phyloP scores from a whole-genome alignment of 2,113 vertebrate genomes.

The Panthera uncia region DNA sequence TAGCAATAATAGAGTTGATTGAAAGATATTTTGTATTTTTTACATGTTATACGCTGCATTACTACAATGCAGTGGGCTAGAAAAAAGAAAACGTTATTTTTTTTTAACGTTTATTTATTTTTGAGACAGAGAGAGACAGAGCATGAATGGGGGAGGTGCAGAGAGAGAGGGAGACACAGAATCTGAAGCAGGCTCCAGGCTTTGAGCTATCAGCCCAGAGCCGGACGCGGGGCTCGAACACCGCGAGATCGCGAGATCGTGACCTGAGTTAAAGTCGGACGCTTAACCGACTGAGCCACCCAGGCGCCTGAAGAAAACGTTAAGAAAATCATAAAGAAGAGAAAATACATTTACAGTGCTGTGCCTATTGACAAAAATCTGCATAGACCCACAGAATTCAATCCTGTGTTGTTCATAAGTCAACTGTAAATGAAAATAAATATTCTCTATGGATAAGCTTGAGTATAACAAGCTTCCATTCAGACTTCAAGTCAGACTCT shows the following conservation, averaged over 20 bases:
- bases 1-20: not conserved
- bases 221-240: too few relatives aligned
- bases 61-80: not conserved
- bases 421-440: not conserved
- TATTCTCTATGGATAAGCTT: not conserved
- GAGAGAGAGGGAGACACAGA: too few relatives aligned
- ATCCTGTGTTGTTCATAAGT: not conserved
- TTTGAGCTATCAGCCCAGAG: too few relatives aligned
- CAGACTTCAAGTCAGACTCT: not conserved
- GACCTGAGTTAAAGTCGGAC: too few relatives aligned
- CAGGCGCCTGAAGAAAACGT: not conserved
- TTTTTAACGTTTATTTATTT: too few relatives aligned
- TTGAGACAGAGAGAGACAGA: too few relatives aligned
- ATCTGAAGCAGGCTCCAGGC: too few relatives aligned
- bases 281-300: too few relatives aligned
- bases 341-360: not conserved
- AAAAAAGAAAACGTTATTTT: not conserved
- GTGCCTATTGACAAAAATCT: not conserved
- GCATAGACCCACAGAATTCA: not conserved
- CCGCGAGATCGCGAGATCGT: rapidly evolving
- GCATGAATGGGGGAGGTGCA: too few relatives aligned
- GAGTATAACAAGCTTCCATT: not conserved
- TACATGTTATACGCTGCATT: not conserved
- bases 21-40: not conserved
- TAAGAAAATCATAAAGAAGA: not conserved